A percentile compares a stretch with the other conserved stretches of the same genome.
Evolutionary conservation across 2,797 vertebrate species (phyloP).

Genomic region (Trichosurus vulpecula): DNA sequence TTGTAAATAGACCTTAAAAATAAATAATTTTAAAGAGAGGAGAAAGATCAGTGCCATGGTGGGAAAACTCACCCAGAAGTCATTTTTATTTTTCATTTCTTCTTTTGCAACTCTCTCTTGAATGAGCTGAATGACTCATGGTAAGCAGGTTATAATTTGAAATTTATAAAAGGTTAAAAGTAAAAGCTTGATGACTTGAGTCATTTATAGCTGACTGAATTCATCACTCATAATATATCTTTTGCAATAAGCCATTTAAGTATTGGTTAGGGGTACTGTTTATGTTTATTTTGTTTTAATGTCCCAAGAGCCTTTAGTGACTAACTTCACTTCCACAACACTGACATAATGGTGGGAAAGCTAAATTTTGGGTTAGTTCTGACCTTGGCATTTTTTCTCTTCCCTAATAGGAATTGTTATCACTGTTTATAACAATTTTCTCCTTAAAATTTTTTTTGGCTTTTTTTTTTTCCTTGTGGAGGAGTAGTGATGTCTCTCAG

Average conservation of each 20-base stretch:
- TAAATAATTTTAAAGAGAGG: slow-evolving; percentile 44
- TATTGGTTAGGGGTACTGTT: slow-evolving; percentile 45
- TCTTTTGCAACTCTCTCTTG: slow-evolving; percentile 65
- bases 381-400: slow-evolving; percentile 45
- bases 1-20: slow-evolving; percentile 54
- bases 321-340: slow-evolving; percentile 37
- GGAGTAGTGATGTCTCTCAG: slow-evolving; percentile 35
- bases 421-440: slow-evolving; percentile 62
- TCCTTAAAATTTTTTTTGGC: slow-evolving; percentile 51
- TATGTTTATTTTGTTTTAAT: slow-evolving; percentile 52
- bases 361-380: slow-evolving; percentile 35
- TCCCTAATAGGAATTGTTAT: slow-evolving; percentile 14
- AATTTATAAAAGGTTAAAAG: slow-evolving; percentile 77
- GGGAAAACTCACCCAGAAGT: slow-evolving; percentile 38
- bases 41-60: slow-evolving; percentile 36
- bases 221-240: slow-evolving; percentile 62
- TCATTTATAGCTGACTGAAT: slow-evolving; percentile 76
- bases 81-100: slow-evolving; percentile 13
- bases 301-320: slow-evolving; percentile 57
- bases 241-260: slow-evolving; percentile 66
- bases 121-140: slow-evolving; percentile 73
- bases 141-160: slow-evolving; percentile 80
- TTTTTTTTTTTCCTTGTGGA: slow-evolving; percentile 49
- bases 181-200: slow-evolving; percentile 75
- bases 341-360: slow-evolving; percentile 28